These are phyloP conservation scores for Eilema caniola DNA, from an alignment of 2,888 invertebrate species.

Conservation along the genomic window DNA sequence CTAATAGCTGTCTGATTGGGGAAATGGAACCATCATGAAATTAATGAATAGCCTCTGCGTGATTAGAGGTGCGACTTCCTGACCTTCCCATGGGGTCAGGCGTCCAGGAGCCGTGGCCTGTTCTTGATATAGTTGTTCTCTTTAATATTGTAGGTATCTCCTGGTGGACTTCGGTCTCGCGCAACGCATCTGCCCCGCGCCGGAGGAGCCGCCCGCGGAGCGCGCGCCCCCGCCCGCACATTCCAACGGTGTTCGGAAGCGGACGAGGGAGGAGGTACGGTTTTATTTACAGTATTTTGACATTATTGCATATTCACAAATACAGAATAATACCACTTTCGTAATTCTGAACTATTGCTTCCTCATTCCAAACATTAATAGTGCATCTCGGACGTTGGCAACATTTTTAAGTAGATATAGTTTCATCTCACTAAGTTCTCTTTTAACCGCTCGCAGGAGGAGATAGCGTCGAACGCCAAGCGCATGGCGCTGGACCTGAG, in stretches of 20 bases:
- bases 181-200: slow-evolving; percentile 84
- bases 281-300: no score
- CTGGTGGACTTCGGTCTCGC: slow-evolving; percentile 97
- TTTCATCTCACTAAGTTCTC: background rate
- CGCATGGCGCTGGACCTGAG: slow-evolving; percentile 71
- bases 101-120: background rate
- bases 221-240: slow-evolving; percentile 86
- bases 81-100: no score
- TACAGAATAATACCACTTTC: no score
- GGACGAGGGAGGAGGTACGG: slow-evolving; percentile 61
- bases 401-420: no score
- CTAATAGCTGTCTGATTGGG: no score
- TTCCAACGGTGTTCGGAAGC: slow-evolving; percentile 55
- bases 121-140: background rate
- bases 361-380: no score
- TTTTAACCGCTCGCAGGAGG: slow-evolving; percentile 46
- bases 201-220: slow-evolving; percentile 36
- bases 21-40: no score
- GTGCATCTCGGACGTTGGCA: no score
- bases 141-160: slow-evolving; percentile 86
- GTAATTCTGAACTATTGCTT: no score
- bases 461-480: slow-evolving; percentile 60
- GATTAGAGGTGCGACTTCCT: no score
- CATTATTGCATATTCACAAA: no score
- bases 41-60: background rate